Evolutionary conservation across 2,113 vertebrate species (phyloP).

Genomic region (Colinus virginianus): DNA sequence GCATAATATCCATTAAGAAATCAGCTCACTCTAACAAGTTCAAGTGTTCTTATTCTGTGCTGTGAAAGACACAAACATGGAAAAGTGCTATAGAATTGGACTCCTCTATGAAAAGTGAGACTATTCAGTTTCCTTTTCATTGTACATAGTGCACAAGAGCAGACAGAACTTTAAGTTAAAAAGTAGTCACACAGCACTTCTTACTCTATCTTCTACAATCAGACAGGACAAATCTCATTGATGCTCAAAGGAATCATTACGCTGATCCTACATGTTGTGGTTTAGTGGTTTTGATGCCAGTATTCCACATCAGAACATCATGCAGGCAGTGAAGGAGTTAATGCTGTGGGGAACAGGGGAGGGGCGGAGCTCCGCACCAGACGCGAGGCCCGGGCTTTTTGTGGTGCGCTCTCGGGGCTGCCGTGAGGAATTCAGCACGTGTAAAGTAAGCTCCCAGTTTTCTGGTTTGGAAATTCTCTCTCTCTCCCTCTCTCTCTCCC

Average conservation of each 20-base stretch:
- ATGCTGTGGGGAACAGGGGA: too few species aligned
- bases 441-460: too few species aligned
- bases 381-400: too few species aligned
- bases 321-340: too few species aligned
- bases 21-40: neutral
- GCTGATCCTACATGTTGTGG: neutral
- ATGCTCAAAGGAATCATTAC: neutral
- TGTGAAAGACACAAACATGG: neutral
- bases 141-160: neutral
- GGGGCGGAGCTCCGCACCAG: too few species aligned
- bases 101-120: neutral
- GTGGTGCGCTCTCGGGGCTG: too few species aligned
- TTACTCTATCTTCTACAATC: neutral
- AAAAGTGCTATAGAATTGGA: neutral
- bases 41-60: neutral
- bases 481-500: too few species aligned
- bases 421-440: too few species aligned
- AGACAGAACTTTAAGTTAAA: neutral
- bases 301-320: too few species aligned
- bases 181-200: neutral
- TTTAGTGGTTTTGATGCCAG: too few species aligned
- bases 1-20: neutral
- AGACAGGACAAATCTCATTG: accelerated
- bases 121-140: neutral
- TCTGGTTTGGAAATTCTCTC: too few species aligned